Evolutionary conservation across 2,888 invertebrate species (phyloP).

Genomic region (Xestoiulus laeticollis): DNA sequence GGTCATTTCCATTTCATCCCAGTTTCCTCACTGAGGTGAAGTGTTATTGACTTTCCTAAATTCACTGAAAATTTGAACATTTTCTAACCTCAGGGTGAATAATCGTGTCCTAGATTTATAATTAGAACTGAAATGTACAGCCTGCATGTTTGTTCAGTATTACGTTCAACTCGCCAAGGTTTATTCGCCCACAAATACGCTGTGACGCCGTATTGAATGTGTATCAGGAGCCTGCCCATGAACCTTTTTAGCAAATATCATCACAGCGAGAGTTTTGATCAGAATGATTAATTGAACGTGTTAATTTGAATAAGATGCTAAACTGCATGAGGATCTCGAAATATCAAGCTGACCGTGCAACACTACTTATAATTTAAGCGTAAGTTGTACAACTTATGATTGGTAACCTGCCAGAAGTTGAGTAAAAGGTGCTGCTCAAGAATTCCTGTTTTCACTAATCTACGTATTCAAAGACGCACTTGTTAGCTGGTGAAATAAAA

Average conservation of each 20-base stretch:
- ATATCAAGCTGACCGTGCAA: neutral
- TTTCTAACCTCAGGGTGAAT: neutral
- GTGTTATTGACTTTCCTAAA: neutral
- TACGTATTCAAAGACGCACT: neutral
- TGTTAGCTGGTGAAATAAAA: neutral
- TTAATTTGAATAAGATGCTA: neutral
- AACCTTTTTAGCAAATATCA: neutral
- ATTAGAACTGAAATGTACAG: neutral
- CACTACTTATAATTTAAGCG: neutral
- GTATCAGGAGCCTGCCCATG: neutral
- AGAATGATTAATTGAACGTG: neutral
- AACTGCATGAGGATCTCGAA: neutral
- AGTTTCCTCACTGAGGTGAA: neutral
- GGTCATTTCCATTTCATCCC: conserved; percentile 1
- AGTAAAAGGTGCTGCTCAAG: neutral
- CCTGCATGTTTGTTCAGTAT: neutral
- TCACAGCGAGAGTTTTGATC: neutral
- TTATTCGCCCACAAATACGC: neutral
- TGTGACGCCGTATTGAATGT: neutral
- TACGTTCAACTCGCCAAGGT: neutral
- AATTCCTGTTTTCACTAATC: neutral
- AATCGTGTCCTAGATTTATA: neutral
- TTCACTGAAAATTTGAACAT: neutral
- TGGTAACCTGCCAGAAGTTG: neutral
- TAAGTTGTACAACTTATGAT: neutral